Evolutionary conservation across 2,888 invertebrate species (phyloP), one percentile per base, ranked within the genome.

Genomic region (Leptinotarsa peninsularis): DNA sequence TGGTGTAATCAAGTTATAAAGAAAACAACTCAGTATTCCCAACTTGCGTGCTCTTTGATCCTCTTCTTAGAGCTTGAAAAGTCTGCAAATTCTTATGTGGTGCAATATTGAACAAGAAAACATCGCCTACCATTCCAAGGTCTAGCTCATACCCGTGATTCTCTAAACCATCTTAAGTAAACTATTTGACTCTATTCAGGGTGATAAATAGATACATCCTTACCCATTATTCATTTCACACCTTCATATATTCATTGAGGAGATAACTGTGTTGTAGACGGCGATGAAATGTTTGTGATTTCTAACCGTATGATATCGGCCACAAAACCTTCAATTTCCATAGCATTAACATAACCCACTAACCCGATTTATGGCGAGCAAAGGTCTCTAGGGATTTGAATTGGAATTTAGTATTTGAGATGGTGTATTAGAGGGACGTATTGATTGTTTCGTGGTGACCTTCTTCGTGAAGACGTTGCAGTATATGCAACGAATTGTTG

Each of bases 251-350:
- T 58, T 27, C 13, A 58, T 23, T 58, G 4, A 4, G 27, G 3
- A 15, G 23, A 58, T 15, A 58, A 23, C 21, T 15, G 58, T 10
- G 23, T 2, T 58, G 23, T 15, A 27, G 58, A 23, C 58, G 58
- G 58, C 23, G 4, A 21, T 27, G 23, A 58, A 58, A 58, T 58
- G 27, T 58, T 58, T 27, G 23, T 58, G 21, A 23, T 23, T 15
- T 21, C 14, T 23, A 23, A 23, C 15, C 14, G 14, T 58, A 58
- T 58, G 58, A 58, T 58, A 58, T 58, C 58, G 58, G 23, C 23
- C 58, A 14, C 58, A 58, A 58, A 58, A 58, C 58, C 58, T 58
- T 58, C 58, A 58, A 58, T 58, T 58, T 27, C 58, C 58, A 23
- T 17, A 58, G 21, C 58, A 14, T 58, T 58, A 58, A 58, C 23